Conservation (phyloP, 2,888 invertebrate genomes). For the Drosophila picticornis region DNA sequence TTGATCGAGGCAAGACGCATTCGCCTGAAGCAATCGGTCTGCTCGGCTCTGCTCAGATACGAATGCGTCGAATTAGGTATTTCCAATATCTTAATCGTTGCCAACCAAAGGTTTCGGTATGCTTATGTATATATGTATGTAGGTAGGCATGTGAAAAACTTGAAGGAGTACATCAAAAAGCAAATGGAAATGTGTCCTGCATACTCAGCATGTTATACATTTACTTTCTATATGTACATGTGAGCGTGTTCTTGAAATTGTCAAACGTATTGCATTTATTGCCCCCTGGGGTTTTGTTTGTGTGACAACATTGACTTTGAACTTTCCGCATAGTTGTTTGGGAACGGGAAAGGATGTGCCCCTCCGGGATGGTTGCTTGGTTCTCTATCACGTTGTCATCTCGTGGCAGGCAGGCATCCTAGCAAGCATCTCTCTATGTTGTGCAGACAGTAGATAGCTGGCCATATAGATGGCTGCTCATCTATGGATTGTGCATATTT, state of each 20-base stretch:
- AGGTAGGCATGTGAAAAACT: not conserved
- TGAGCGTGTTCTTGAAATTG: conserved; percentile 33
- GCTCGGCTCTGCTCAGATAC: not conserved
- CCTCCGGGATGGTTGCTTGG: conserved; percentile 13
- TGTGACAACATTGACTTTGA: conserved; percentile 46
- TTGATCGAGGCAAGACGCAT: conserved; percentile 33
- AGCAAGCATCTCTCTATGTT: not conserved
- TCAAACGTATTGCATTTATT: conserved; percentile 48
- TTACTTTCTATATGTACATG: conserved; percentile 12
- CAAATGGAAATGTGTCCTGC: not conserved
- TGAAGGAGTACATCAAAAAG: conserved; percentile 19
- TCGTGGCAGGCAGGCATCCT: conserved; percentile 19
- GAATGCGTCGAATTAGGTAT: conserved; percentile 10
- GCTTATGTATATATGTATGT: not conserved
- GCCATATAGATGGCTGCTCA: conserved; percentile 50
- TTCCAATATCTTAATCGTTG: conserved; percentile 46
- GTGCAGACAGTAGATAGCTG: not conserved
- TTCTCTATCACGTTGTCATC: conserved; percentile 59
- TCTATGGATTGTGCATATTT: conserved; percentile 60
- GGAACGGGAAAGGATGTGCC: not conserved
- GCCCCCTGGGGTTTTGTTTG: conserved; percentile 46
- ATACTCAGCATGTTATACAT: conserved; percentile 4
- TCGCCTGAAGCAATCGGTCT: conserved; percentile 6
- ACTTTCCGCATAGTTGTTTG: conserved; percentile 24
- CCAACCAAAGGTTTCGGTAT: conserved; percentile 2